Base-by-base conservation (phyloP, 2,113 vertebrate genomes). In the Erythrolamprus reginae region DNA sequence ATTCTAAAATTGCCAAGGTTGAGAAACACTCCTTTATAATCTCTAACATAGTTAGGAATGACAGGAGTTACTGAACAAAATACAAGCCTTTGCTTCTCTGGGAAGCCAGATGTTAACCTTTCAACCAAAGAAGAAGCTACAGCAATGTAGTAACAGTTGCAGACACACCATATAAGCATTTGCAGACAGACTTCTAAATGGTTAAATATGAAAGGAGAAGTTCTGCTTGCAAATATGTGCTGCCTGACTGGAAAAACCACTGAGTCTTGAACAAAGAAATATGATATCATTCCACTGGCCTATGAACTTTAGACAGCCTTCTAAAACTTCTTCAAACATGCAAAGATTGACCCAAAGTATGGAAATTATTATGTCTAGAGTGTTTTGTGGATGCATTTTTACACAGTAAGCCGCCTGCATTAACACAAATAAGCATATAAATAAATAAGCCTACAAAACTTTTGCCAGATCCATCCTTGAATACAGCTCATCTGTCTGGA, bases 311-410 rank as follows among this genome's bases (percentile, higher is more conserved):
- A 84, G 48, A 92, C 89, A 92, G 70, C 82, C 89, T 84, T 88
- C 86, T 48, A 88, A 65, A 65, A 85, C 65, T 89, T 89, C 87
- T 88, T 89, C 56, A 89, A 86, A 86, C 82, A 48, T 53, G 65
- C 38, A 33, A 47, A 48, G 53, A 88, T 70, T 87, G 47, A 77
- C 85, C 85, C 87, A 89, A 87, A 90, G 65, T 90, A 90, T 84
- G 86, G 88, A 90, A 92, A 88, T 70, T 65, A 89, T 92, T 84
- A 92, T 90, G 86, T 90, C 55, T 90, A 87, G 56, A 89, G 87
- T 88, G 82, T 58, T 89, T 92, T 87, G 53, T 17, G 33, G 26
- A 84, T 90, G 77, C 91, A 88, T 92, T 87, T 89, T 89, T 92
- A 87, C 88, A 89, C 23, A 61, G 12, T 19, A 92, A 88, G 26